Evolutionary conservation across 2,888 invertebrate species (phyloP).

Genomic region (Oscheius sp.): DNA sequence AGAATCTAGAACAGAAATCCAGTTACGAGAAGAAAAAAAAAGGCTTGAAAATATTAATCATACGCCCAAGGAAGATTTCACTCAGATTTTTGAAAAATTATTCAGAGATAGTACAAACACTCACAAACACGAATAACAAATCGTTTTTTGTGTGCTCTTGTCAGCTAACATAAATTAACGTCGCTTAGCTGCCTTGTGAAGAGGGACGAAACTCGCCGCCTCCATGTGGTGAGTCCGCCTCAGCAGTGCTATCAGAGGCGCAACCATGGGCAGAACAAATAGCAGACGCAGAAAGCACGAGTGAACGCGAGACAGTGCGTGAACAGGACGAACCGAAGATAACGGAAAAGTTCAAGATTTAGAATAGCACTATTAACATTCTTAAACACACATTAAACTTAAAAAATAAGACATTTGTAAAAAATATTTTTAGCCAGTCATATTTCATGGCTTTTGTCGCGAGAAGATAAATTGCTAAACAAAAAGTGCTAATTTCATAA

Average conservation of each 20-base stretch:
- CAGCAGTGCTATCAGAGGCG: slow-evolving; percentile 15
- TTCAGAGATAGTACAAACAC: too few species aligned
- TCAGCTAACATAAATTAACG: neutral
- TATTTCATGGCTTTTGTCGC: too few species aligned
- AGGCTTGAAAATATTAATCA: neutral
- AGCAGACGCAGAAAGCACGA: slow-evolving; percentile 4
- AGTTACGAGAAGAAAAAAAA: neutral
- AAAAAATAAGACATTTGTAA: too few species aligned
- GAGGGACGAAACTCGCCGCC: neutral
- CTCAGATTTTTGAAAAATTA: neutral
- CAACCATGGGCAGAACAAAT: slow-evolving; percentile 22
- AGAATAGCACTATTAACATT: too few species aligned
- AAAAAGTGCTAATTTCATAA: too few species aligned
- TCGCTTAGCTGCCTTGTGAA: neutral
- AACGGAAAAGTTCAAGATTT: slow-evolving; percentile 1
- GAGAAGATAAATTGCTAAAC: too few species aligned
- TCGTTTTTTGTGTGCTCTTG: neutral
- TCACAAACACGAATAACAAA: too few species aligned
- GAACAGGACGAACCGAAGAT: neutral
- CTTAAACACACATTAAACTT: too few species aligned
- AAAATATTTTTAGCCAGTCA: too few species aligned
- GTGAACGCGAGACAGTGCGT: neutral
- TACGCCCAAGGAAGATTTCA: neutral
- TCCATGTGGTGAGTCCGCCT: slow-evolving; percentile 13
- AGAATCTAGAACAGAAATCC: neutral